Evolutionary conservation across 2,113 vertebrate genomes (phyloP).

Genomic region (Aldabrachelys gigantea): DNA sequence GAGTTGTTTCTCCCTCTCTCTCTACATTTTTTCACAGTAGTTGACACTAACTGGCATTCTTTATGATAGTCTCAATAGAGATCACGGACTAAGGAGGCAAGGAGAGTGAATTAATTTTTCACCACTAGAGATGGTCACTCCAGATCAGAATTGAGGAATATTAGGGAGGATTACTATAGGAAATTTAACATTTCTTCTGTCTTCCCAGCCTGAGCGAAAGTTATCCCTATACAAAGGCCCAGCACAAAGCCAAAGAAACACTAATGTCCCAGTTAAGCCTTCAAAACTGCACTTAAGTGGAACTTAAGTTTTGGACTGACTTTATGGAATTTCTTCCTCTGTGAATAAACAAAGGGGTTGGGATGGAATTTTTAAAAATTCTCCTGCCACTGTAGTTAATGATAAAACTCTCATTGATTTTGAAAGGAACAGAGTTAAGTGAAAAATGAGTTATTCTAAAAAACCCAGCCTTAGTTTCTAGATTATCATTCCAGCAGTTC

Average conservation of each 20-base stretch:
- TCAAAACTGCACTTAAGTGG: background rate
- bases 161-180: background rate
- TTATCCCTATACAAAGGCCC: background rate
- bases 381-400: background rate
- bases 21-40: background rate
- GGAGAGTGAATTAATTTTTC: background rate
- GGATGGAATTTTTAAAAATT: background rate
- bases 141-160: background rate
- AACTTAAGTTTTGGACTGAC: background rate
- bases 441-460: background rate
- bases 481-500: background rate
- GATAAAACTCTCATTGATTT: background rate
- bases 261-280: background rate
- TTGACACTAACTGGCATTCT: background rate
- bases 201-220: background rate
- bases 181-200: background rate
- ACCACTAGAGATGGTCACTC: background rate
- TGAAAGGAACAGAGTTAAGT: background rate
- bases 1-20: background rate
- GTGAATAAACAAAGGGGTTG: background rate
- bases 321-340: background rate
- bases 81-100: background rate
- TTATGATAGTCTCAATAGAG: background rate
- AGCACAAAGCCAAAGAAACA: background rate
- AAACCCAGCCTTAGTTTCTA: accelerated